Percentiles rank a stretch among this genome's conserved stretches.
These are phyloP conservation scores for Trichoplusia ni DNA, from an alignment of 1,140 invertebrate species.

Conservation along the genomic window DNA sequence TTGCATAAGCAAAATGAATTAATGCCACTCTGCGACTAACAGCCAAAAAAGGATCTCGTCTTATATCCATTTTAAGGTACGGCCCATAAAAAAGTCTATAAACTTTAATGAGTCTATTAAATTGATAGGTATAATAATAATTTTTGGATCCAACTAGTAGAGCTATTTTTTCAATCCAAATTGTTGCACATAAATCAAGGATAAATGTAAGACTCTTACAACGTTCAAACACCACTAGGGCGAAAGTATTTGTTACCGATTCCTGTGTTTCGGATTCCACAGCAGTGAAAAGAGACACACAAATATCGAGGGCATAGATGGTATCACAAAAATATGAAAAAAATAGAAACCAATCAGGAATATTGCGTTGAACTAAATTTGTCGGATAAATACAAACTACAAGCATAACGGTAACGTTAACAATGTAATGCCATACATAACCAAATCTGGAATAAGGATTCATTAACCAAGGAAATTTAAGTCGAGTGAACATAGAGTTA, in stretches of 20 bases:
- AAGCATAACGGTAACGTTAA: constrained; percentile 51
- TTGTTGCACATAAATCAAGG: constrained; percentile 58
- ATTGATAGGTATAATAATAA: constrained; percentile 50
- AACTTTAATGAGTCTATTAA: constrained; percentile 68
- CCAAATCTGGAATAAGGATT: constrained; percentile 55
- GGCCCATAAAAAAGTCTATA: constrained; percentile 57
- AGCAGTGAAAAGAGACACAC: constrained; percentile 56
- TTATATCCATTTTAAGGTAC: constrained; percentile 46
- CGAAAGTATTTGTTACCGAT: constrained; percentile 48
- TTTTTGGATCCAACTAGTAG: constrained; percentile 44
- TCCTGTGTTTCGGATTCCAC: constrained; percentile 48
- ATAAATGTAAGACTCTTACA: constrained; percentile 58
- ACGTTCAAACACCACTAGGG: constrained; percentile 58
- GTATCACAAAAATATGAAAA: constrained; percentile 59
- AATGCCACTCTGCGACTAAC: constrained; percentile 49
- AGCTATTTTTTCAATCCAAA: constrained; percentile 59
- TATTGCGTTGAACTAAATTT: constrained; percentile 39
- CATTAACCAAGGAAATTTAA: constrained; percentile 67
- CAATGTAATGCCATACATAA: constrained; percentile 54
- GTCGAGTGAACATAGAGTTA: constrained; percentile 62
- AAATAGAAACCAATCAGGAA: constrained; percentile 50
- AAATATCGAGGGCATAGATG: constrained; percentile 59
- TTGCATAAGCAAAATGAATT: constrained; percentile 46
- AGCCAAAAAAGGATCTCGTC: constrained; percentile 46
- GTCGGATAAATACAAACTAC: constrained; percentile 59